Base-by-base conservation (phyloP, 1,140 invertebrate genomes). In the Whitmania pigra region DNA sequence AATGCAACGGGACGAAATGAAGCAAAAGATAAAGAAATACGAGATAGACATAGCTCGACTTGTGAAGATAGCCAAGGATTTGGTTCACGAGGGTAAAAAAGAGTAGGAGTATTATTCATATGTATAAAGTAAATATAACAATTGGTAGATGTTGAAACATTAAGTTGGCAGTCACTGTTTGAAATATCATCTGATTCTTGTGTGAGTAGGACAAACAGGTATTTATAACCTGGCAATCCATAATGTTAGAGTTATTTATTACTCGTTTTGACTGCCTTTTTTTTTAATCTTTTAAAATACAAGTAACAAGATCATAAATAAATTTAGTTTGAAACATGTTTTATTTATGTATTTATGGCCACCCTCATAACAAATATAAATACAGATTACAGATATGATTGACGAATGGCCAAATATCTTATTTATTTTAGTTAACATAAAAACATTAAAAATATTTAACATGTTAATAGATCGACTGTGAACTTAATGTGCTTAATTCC, bases 11-110 rank as follows among this genome's bases (percentile, higher is more conserved):
- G 57, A 63, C 29, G 22, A 25, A 31, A 13, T 63, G 57, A 31
- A 31, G 22, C 22, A 31, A 63, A 63, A 63, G 57, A 17, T 63
- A 22, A 63, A 63, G 29, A 63, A 63, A 18, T 63, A 63, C 29
- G 57, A 63, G 11, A 15, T 7, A 25, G 57, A 63, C 11, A 31
- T 31, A 18, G 57, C 22, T 31, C 22, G 57, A 18, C 57, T 63
- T 13, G 29, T 25, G 29, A 22, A 25, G 29, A 22, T 25, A 18
- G 57, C 57, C 57, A 63, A 63, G 18, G 22, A 63, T 25, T 63
- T 63, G 29, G 57, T 63, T 63, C 57, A 63, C 57, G 57, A 63
- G 29, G 22, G 29, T 22, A 63, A 63, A 63, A 63, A 63, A 63
- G 57, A 63, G 57, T 63, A 25, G 57, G 57, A 22, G 6, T 25